These are phyloP conservation scores for Cydia strobilella DNA, from an alignment of 1,140 invertebrate genomes.

Conservation along the genomic window DNA sequence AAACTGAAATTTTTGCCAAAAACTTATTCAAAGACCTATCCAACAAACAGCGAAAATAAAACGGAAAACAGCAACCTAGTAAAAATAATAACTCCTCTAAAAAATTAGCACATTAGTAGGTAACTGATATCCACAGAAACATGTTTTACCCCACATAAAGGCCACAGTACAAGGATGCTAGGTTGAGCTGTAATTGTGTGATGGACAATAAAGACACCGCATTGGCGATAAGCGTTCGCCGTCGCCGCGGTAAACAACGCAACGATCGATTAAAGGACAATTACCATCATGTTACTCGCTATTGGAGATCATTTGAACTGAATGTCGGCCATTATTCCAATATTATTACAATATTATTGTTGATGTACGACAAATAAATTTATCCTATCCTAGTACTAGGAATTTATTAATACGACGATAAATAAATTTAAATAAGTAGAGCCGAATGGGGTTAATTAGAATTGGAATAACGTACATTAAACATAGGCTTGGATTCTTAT, in stretches of 20 bases:
- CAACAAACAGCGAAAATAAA: no score
- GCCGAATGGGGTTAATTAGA: no score
- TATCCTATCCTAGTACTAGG: no score
- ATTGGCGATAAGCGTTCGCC: background rate
- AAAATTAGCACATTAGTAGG: background rate
- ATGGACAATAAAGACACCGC: constrained; percentile 4
- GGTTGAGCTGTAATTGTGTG: background rate
- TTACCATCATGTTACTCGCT: constrained; percentile 2
- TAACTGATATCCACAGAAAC: background rate
- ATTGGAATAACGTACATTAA: no score
- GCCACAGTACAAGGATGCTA: background rate
- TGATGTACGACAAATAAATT: no score
- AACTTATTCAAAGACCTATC: background rate
- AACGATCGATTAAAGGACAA: constrained; percentile 9
- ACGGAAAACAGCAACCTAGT: no score
- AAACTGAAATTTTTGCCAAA: no score
- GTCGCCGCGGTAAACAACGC: constrained; percentile 4
- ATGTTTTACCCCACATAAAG: background rate
- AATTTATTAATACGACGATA: no score
- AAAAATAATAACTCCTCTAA: background rate
- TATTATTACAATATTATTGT: background rate
- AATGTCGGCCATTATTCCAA: background rate
- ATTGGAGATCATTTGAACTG: background rate
- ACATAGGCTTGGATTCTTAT: no score
- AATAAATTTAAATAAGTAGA: no score